These are phyloP conservation scores for Thripadectes ignobilis DNA, from an alignment of 2,797 vertebrate species.

Conservation along the genomic window DNA sequence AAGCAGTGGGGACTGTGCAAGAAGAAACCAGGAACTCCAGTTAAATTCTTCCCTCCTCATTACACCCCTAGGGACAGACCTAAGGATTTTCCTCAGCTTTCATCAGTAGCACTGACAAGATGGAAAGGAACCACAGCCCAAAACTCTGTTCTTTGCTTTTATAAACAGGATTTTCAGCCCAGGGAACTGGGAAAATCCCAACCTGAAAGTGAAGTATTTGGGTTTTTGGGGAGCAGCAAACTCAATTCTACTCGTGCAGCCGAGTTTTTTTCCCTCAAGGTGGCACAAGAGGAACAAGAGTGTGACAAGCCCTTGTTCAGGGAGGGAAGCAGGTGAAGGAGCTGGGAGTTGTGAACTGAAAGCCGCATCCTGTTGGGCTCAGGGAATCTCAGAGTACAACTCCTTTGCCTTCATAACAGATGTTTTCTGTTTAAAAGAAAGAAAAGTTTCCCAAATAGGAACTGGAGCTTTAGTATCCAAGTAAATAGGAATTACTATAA, in stretches of 20 bases:
- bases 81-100: background rate
- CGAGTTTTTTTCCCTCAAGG: slow-evolving; percentile 33
- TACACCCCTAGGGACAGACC: background rate
- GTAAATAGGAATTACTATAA: background rate
- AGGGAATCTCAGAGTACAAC: background rate
- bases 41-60: background rate
- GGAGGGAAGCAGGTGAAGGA: background rate
- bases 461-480: background rate
- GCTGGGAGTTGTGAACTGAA: background rate
- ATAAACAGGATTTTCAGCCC: background rate
- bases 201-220: background rate
- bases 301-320: background rate
- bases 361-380: background rate
- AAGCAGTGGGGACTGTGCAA: background rate
- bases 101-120: background rate
- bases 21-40: background rate
- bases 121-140: rapidly evolving
- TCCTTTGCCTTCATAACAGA: background rate
- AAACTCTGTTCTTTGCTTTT: background rate
- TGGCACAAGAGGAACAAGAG: slow-evolving; percentile 50
- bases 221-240: background rate
- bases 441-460: background rate
- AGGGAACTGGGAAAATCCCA: background rate
- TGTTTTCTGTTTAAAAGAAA: background rate
- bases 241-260: background rate